Conservation (phyloP, 2,113 vertebrate species). For the Meleagris gallopavo region DNA sequence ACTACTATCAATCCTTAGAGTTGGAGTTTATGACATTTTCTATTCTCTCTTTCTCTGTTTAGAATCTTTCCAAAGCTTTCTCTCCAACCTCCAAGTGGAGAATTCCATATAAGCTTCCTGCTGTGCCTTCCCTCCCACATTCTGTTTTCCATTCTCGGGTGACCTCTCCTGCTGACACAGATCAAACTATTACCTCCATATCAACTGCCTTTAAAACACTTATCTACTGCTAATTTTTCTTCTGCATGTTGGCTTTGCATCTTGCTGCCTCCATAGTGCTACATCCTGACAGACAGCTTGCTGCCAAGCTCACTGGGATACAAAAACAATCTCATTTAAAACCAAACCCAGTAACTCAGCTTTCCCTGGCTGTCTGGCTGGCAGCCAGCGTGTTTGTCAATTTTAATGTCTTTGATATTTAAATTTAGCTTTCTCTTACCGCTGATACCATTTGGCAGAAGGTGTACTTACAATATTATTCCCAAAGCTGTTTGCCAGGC, state of each 20-base stretch:
- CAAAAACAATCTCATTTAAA: constrained; percentile 35
- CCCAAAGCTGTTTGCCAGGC: constrained; percentile 3
- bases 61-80: background rate
- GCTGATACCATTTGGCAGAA: constrained; percentile 47
- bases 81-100: background rate
- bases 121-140: background rate
- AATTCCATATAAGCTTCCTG: background rate
- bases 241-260: background rate
- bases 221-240: constrained; percentile 1
- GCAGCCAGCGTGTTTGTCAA: constrained; percentile 48
- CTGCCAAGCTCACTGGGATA: background rate
- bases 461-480: constrained; percentile 15
- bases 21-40: background rate
- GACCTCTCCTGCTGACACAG: background rate
- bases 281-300: constrained; percentile 22
- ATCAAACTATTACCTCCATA: background rate
- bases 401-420: constrained; percentile 66
- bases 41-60: background rate
- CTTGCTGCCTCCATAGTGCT: background rate
- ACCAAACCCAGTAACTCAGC: background rate
- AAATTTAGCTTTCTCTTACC: constrained; percentile 45
- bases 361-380: constrained; percentile 24
- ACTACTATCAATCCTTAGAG: background rate
- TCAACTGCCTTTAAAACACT: constrained; percentile 3
- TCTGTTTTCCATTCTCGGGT: background rate